Evolutionary conservation across 2,888 invertebrate species (phyloP).

Genomic region (Tenthredo notha): DNA sequence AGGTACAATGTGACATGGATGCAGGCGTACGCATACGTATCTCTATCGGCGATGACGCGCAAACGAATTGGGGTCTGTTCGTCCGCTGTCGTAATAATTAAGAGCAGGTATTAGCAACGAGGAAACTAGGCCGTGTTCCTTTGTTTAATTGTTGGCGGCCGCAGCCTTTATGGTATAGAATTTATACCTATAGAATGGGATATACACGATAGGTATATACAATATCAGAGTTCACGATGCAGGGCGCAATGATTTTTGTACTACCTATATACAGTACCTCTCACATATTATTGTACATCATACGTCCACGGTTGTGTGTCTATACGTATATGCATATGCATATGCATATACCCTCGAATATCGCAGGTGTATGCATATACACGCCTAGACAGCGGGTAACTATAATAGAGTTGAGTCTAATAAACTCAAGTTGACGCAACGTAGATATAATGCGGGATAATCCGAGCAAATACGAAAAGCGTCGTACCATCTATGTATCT

Average conservation of each 20-base stretch:
- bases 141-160: not conserved
- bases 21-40: not conserved
- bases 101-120: not conserved
- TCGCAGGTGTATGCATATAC: not conserved
- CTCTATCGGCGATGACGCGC: not conserved
- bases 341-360: not conserved
- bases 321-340: not conserved
- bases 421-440: constrained; percentile 46
- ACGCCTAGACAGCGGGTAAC: not conserved
- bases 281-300: not conserved
- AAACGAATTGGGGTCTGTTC: not conserved
- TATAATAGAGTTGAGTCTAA: constrained; percentile 11
- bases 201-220: not conserved
- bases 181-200: not conserved
- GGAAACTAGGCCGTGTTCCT: not conserved
- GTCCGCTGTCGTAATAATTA: constrained; percentile 28
- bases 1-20: not conserved
- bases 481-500: constrained; percentile 3
- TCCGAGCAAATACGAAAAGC: constrained; percentile 70
- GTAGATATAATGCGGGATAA: constrained; percentile 60
- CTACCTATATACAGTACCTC: not conserved
- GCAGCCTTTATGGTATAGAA: not conserved
- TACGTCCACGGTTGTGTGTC: not conserved
- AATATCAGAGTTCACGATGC: not conserved
- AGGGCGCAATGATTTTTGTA: not conserved